A percentile compares a stretch with the other conserved stretches of the same genome.
Evolutionary conservation across 2,888 invertebrate species (phyloP).

Genomic region (Cactoblastis cactorum): DNA sequence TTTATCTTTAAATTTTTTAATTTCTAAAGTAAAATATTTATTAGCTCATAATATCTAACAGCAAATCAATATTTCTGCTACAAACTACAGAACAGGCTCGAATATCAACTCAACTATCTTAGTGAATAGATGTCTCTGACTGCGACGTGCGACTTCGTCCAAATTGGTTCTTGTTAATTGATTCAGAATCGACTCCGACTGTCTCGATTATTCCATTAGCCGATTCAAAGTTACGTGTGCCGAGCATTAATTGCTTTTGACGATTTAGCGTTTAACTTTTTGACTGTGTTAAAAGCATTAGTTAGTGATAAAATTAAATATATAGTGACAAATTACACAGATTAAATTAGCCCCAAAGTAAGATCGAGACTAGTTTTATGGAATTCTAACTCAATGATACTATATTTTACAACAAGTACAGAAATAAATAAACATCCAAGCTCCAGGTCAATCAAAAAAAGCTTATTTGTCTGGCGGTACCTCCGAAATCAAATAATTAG

Average conservation of each 20-base stretch:
- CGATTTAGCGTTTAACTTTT: not conserved
- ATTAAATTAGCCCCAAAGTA: too few relatives aligned
- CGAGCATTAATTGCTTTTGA: not conserved
- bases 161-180: constrained; percentile 70
- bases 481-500: too few relatives aligned
- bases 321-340: not conserved
- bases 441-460: too few relatives aligned
- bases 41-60: too few relatives aligned
- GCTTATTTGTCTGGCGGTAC: too few relatives aligned
- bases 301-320: too few relatives aligned
- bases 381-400: too few relatives aligned
- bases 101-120: not conserved
- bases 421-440: too few relatives aligned
- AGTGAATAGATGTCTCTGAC: constrained; percentile 39
- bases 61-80: not conserved
- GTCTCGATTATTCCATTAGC: constrained; percentile 42
- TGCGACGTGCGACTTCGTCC: constrained; percentile 55
- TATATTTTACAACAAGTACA: too few relatives aligned
- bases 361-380: too few relatives aligned
- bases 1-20: too few relatives aligned
- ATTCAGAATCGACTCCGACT: constrained; percentile 52
- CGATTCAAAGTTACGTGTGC: constrained; percentile 11
- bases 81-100: constrained; percentile 11
- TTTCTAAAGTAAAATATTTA: too few relatives aligned
- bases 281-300: not conserved